Conservation (phyloP, 2,888 invertebrate species). For the Dichetophora obliterata region DNA sequence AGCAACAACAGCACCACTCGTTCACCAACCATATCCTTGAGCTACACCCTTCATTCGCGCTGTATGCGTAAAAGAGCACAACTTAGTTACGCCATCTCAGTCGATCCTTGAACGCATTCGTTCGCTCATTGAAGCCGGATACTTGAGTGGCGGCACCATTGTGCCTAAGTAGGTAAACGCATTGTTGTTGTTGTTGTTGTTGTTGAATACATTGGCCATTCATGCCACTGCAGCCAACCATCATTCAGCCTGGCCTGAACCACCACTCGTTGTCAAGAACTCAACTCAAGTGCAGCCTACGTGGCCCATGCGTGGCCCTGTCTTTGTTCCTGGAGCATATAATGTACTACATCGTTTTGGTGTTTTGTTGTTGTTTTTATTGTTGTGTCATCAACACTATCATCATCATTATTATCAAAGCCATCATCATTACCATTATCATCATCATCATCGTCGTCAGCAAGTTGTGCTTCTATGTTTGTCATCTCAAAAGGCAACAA, state of each 20-base stretch:
- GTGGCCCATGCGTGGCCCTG: background rate
- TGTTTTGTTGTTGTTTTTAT: slow-evolving; percentile 35
- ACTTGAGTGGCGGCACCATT: slow-evolving; percentile 37
- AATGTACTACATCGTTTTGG: slow-evolving; percentile 7
- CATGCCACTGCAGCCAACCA: slow-evolving; percentile 35
- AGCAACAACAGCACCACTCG: slow-evolving; percentile 45
- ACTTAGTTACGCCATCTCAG: background rate
- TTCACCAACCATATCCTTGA: slow-evolving; percentile 37
- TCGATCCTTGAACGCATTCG: background rate
- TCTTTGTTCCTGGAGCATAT: slow-evolving; percentile 39
- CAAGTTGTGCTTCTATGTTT: background rate
- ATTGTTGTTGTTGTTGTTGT: slow-evolving; percentile 14
- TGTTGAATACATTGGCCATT: slow-evolving; percentile 17
- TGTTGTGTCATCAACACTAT: slow-evolving; percentile 9
- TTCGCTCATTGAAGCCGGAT: slow-evolving; percentile 25
- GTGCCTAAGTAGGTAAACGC: slow-evolving; percentile 43
- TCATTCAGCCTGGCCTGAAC: slow-evolving; percentile 25
- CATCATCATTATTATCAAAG: slow-evolving; percentile 1
- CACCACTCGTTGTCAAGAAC: slow-evolving; percentile 38
- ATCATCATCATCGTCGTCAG: background rate
- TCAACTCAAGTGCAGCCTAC: slow-evolving; percentile 32
- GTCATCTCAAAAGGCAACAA: background rate
- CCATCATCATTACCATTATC: background rate
- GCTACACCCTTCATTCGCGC: background rate
- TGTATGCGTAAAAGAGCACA: slow-evolving; percentile 14